Evolutionary conservation across 2,888 invertebrate species (phyloP), one percentile per base, ranked within the genome.

Genomic region (Xanthostigma xanthostigma): DNA sequence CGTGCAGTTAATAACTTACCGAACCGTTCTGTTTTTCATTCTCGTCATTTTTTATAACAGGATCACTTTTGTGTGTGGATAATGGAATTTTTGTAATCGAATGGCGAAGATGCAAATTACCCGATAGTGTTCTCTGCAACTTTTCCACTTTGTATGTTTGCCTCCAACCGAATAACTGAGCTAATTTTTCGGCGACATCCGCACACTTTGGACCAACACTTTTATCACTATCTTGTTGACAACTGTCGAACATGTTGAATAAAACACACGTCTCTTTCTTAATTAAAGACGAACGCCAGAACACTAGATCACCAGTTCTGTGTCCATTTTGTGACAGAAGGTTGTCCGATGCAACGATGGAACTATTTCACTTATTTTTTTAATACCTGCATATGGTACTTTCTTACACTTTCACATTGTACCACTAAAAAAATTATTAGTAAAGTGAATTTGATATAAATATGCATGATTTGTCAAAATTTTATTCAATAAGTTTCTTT

Each of bases 61-160:
- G 12, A 12, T 17, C 34, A 35, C 37, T 36, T 9, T 13, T 33
- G 37, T 34, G 41, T 17, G 40, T 34, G 9, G 33, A 13, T n/a
- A 46, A 17, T 9, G 46, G 46, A 13, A 46, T 41, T 34, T 46
- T 46, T 35, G 36, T 46, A 11, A 46, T 11, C 9, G 46, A 46
- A 41, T 40, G 40, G 27, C 46, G 40, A 41, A 36, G 40, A 46
- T 46, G 46, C 13, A 46, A 35, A 41, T 46, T 59, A 33, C 65
- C 65, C 1, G 67, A 65, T 17, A 78, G 71, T 55, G 74, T 73
- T 58, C 80, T 75, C 60, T 86, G 85, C 55, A 84, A 70, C 63
- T 84, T 83, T 61, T 84, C 82, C 54, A 86, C 84, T 52, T 84
- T 81, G 61, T 85, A 85, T 9, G 83, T 85, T 64, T 85, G 85